Percentiles rank a stretch among this genome's conserved stretches.
These are phyloP conservation scores for Tinea semifulvella DNA, from an alignment of 2,888 invertebrate genomes.

Conservation along the genomic window DNA sequence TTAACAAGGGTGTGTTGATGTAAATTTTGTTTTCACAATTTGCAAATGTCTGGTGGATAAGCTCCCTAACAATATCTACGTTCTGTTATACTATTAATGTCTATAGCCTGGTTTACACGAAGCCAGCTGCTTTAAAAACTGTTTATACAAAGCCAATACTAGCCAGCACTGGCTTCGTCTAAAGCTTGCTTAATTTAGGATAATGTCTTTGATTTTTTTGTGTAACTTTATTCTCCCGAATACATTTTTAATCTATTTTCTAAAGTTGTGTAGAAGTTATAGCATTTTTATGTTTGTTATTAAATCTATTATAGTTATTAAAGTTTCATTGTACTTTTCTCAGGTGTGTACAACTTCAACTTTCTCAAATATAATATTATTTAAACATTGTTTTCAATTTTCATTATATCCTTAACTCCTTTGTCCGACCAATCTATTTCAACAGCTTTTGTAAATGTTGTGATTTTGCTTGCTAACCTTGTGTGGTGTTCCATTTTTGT, in stretches of 20 bases:
- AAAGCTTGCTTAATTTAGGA: no score
- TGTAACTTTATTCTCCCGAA: background rate
- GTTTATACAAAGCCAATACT: no score
- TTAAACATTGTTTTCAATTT: conserved; percentile 39
- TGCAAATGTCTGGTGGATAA: no score
- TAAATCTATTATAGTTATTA: conserved; percentile 28
- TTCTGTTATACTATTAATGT: no score
- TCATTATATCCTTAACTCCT: conserved; percentile 32
- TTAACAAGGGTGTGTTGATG: no score
- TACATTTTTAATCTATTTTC: background rate
- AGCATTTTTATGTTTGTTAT: conserved; percentile 12
- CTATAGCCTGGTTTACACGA: no score
- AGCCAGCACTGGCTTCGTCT: no score
- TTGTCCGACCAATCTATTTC: conserved; percentile 35
- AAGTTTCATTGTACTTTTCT: conserved; percentile 60
- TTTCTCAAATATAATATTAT: conserved; percentile 65
- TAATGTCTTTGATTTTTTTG: no score
- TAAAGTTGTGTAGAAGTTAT: conserved; percentile 35
- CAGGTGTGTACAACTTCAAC: conserved; percentile 50
- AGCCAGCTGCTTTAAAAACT: no score
- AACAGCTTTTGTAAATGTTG: conserved; percentile 28
- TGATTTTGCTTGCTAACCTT: conserved; percentile 28
- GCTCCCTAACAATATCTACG: no score
- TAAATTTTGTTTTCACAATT: no score
- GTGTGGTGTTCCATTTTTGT: conserved; percentile 40